These are phyloP conservation scores for Spinus olivaceus DNA, from an alignment of 2,797 vertebrate species.

Conservation along the genomic window DNA sequence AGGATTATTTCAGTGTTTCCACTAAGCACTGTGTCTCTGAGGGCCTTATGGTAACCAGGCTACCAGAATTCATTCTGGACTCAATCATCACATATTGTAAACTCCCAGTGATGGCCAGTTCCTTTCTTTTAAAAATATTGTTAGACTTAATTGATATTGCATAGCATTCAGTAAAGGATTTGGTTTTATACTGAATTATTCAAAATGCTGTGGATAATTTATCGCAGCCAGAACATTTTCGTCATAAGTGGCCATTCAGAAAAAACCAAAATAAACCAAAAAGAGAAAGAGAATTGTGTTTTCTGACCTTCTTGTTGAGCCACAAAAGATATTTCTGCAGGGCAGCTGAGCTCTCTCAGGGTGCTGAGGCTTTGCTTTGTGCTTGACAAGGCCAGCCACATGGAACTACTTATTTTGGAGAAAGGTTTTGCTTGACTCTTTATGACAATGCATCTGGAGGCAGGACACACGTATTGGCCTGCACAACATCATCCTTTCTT, in stretches of 20 bases:
- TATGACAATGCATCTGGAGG: neutral
- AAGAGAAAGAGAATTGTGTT: neutral
- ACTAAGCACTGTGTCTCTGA: neutral
- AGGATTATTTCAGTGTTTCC: conserved; percentile 31
- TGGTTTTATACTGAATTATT: neutral
- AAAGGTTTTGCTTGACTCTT: neutral
- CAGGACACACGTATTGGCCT: neutral
- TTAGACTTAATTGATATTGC: neutral
- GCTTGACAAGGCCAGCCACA: neutral
- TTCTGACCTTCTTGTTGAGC: neutral
- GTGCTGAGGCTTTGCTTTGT: neutral
- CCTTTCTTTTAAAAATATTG: neutral
- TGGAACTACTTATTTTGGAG: neutral
- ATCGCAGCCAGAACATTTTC: neutral
- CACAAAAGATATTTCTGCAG: neutral
- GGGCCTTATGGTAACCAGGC: neutral
- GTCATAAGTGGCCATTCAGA: neutral
- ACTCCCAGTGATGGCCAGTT: neutral
- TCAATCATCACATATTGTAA: neutral
- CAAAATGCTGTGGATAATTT: neutral
- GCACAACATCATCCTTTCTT: neutral
- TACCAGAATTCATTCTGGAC: neutral
- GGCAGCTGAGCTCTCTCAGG: neutral
- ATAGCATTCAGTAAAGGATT: neutral
- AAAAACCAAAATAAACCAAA: neutral